Evolutionary conservation across 2,113 vertebrate genomes (phyloP), one percentile per base, ranked within the genome.

Genomic region (Ceyx cyanopectus): DNA sequence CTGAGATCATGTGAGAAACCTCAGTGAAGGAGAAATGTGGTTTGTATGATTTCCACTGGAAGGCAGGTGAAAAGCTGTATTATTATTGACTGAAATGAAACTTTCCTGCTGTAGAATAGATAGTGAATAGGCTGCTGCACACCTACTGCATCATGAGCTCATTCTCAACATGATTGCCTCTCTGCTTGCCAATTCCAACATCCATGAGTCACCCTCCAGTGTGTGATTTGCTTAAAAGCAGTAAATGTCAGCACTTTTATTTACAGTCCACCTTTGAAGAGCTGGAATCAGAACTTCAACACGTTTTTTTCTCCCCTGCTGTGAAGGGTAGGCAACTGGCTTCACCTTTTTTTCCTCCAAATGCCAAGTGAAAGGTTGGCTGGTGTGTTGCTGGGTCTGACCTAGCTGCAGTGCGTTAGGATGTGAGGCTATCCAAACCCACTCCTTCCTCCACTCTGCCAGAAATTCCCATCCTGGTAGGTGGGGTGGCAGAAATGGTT

Each of bases 81-180:
- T 83, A 67, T 87, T 92, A 57, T 63, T 77, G 81, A 27, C 68
- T 87, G 68, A 82, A 91, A 88, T 68, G 76, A 81, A 89, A 61
- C 61, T 92, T 89, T 89, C 46, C 26, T 92, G 18, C 46, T 77
- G 79, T 60, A 65, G 30, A 66, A 66, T 7, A 34, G 62, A 76
- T 30, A 93, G 74, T 32, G 91, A 91, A 93, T 85, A 92, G 75
- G 26, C 72, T 94, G 84, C 84, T 83, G 92, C 81, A 93, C 87
- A 94, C 81, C 87, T 96, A 96, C 95, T 80, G 96, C 94, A 95
- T 87, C 94, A 95, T 96, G 94, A 96, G 85, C 94, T 96, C 96
- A 96, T 93, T 92, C 91, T 87, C 91, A 87, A 91, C 74, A 93
- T 91, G 94, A 93, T 91, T 91, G 89, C 95, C 48, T 89, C 0